Conservation (phyloP, 2,113 vertebrate species). For the Myiagra hebetior region DNA sequence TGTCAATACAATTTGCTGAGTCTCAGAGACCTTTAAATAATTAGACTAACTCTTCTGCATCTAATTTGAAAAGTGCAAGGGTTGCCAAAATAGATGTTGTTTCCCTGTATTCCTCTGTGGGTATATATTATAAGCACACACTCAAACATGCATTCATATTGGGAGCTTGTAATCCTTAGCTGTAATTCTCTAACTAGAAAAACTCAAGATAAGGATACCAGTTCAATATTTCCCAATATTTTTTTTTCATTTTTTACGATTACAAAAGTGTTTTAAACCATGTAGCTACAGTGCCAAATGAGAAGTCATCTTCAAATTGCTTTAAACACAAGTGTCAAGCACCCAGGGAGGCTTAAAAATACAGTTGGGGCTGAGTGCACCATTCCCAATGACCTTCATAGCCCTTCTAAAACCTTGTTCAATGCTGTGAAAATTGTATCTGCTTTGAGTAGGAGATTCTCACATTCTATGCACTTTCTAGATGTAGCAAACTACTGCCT, state of each 20-base stretch:
- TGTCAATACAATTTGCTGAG: slow-evolving; percentile 57
- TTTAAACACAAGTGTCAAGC: not conserved
- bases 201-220: not conserved
- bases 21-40: slow-evolving; percentile 30
- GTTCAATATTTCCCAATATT: not conserved
- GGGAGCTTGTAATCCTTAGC: not conserved
- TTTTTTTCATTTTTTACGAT: not conserved
- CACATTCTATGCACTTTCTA: not conserved
- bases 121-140: not conserved
- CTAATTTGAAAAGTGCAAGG: slow-evolving; percentile 49
- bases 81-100: slow-evolving; percentile 17
- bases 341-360: not conserved
- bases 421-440: not conserved
- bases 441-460: not conserved
- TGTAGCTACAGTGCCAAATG: not conserved
- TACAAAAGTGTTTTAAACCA: not conserved
- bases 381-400: not conserved
- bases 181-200: not conserved
- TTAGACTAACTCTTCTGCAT: slow-evolving; percentile 51
- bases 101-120: not conserved
- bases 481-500: not conserved
- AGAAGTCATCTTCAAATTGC: not conserved
- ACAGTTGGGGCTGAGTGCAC: not conserved
- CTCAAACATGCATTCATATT: not conserved
- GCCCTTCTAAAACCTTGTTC: not conserved